Percentiles rank a stretch among this genome's conserved stretches.
Conservation (phyloP, 2,888 invertebrate genomes). For the Trissoscelio sp. region DNA sequence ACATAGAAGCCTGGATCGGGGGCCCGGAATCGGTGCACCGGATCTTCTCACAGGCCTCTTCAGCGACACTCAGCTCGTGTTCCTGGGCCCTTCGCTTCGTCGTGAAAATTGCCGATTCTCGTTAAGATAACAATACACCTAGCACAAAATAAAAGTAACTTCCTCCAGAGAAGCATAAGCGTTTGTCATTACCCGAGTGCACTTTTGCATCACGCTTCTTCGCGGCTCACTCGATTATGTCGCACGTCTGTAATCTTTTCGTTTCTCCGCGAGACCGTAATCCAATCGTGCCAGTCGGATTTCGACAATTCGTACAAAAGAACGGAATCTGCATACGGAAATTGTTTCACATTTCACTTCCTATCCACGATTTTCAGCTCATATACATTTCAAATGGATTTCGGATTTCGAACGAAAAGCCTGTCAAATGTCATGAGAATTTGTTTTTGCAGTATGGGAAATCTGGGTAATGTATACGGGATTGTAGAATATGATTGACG, state of each 20-base stretch:
- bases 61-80: slow-evolving; percentile 64
- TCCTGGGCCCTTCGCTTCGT: slow-evolving; percentile 57
- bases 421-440: slow-evolving; percentile 42
- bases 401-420: not conserved
- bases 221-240: slow-evolving; percentile 10
- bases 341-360: slow-evolving; percentile 8
- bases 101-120: slow-evolving; percentile 79
- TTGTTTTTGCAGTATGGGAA: slow-evolving; percentile 1
- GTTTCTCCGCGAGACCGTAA: not conserved
- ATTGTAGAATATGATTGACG: slow-evolving; percentile 12
- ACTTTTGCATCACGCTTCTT: slow-evolving; percentile 31
- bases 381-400: slow-evolving; percentile 26
- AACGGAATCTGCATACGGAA: not conserved
- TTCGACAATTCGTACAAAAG: not conserved
- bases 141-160: slow-evolving; percentile 44
- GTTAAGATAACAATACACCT: slow-evolving; percentile 78
- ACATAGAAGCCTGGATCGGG: slow-evolving; percentile 71
- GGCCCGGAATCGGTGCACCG: slow-evolving; percentile 68
- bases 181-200: slow-evolving; percentile 42
- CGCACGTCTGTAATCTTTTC: not conserved
- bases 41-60: slow-evolving; percentile 71
- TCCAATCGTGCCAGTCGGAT: not conserved
- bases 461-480: not conserved
- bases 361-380: slow-evolving; percentile 3
- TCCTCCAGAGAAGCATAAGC: slow-evolving; percentile 41